These are phyloP conservation scores for Copidosoma floridanum DNA, from an alignment of 1,140 invertebrate genomes.

Conservation along the genomic window DNA sequence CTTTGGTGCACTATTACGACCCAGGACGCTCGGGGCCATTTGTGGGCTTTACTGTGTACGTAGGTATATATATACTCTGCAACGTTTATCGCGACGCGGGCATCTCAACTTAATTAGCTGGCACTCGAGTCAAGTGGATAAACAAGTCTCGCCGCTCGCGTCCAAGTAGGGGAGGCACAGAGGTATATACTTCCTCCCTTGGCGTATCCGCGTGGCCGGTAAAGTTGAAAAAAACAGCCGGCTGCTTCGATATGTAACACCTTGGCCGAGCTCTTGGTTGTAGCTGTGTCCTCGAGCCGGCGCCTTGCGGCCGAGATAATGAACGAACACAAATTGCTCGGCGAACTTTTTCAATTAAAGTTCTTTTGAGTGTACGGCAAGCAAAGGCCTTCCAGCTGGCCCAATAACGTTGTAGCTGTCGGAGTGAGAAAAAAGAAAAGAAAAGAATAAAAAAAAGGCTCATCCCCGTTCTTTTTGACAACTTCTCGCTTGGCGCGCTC, in stretches of 20 bases:
- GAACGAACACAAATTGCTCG: background rate
- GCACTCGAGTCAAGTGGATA: conserved; percentile 17
- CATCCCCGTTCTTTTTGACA: too few relatives aligned
- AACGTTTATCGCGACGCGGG: conserved; percentile 17
- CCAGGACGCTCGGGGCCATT: too few relatives aligned
- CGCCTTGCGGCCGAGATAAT: background rate
- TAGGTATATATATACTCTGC: background rate
- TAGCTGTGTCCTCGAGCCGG: too few relatives aligned
- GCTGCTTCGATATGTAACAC: background rate
- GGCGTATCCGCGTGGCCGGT: background rate
- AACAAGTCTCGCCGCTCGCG: background rate
- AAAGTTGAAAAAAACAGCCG: background rate
- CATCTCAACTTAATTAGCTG: conserved; percentile 25
- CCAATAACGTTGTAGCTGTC: too few relatives aligned
- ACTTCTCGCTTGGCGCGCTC: too few relatives aligned
- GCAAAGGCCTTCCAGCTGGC: too few relatives aligned
- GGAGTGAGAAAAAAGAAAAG: too few relatives aligned
- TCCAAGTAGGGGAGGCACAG: background rate
- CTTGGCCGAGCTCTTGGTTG: background rate
- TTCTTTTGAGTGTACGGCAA: too few relatives aligned
- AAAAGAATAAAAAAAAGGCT: too few relatives aligned
- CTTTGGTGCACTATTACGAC: too few relatives aligned
- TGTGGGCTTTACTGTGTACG: too few relatives aligned
- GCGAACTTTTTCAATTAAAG: conserved; percentile 27
- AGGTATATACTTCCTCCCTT: too few relatives aligned